A percentile compares a stretch with the other conserved stretches of the same genome.
These are phyloP conservation scores for Gymnoscopelus braueri DNA, from an alignment of 2,797 vertebrate species.

Conservation along the genomic window DNA sequence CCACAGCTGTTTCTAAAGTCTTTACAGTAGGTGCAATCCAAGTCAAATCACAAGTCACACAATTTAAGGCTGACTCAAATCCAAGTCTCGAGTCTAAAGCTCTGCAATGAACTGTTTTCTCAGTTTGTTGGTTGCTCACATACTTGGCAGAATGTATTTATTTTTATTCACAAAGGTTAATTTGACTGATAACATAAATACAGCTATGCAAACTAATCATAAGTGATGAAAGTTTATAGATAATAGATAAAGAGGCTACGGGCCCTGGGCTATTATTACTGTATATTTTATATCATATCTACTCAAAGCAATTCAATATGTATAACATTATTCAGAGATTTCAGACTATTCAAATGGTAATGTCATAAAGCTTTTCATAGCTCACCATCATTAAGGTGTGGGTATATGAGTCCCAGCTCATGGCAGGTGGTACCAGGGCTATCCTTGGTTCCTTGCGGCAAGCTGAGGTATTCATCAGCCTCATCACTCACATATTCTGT, in stretches of 20 bases:
- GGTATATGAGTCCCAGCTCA: conserved; percentile 73
- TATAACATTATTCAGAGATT: too few species aligned
- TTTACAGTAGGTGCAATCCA: too few species aligned
- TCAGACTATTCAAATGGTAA: neutral
- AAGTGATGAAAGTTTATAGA: neutral
- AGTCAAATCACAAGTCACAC: too few species aligned
- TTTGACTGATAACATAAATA: neutral
- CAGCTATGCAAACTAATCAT: neutral
- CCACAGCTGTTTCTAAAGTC: neutral
- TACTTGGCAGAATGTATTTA: neutral
- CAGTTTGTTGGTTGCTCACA: neutral
- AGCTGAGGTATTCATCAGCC: conserved; percentile 42
- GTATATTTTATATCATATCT: neutral
- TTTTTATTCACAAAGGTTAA: neutral
- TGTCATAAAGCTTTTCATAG: neutral
- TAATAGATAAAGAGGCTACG: neutral
- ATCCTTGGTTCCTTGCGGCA: conserved; percentile 71
- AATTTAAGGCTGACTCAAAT: neutral
- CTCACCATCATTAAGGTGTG: conserved; percentile 76
- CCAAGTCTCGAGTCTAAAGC: neutral
- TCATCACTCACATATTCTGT: conserved; percentile 39
- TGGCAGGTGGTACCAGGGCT: conserved; percentile 79
- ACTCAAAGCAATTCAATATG: neutral
- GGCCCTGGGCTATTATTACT: neutral
- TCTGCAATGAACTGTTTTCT: neutral